Base-by-base conservation (phyloP, 2,888 invertebrate species). In the Eilema caniola region DNA sequence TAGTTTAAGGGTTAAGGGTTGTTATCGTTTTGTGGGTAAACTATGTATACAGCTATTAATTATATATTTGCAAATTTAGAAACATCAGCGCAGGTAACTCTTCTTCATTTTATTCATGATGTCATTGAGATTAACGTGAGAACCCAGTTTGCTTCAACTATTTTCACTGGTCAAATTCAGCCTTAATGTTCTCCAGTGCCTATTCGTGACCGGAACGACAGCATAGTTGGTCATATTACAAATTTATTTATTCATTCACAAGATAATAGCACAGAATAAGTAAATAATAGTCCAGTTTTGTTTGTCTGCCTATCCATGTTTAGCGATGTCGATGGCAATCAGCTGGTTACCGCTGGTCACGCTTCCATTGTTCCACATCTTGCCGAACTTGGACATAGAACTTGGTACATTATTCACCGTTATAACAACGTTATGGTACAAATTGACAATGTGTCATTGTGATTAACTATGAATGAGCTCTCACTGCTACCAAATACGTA, bases 351-450 rank as follows among this genome's bases (percentile, higher is more conserved):
- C 75, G 78, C 83, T 83, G 88, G 91, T 92, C 93, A 93, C 92
- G 93, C 89, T 89, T 89, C 90, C 88, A 93, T 93, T 93, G 93
- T 93, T 90, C 85, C 75, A 82, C 76, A 85, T 81, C 85, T 83
- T 82, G 82, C 88, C 90, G 80, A 92, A 92, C 90, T 90, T 91
- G 90, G 87, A 79, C 85, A 85, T 86, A 86, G 81, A 86, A 83
- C 88, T 86, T 86, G 41, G 14, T 41, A 90, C 87, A 88, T 88
- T 74, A 79, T 82, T 76, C 75, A 80, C 82, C 83, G 81, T 76
- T 84, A 79, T 80, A 76, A 78, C 75, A 78, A 79, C 74, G 78
- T 79, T 78, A 77, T 79, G 81, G 80, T 84, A 83, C 85, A 84
- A 85, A 88, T 86, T 85, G 84, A 77, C 79, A 78, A 73, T 77